These are phyloP conservation scores for Mactra quadrangularis DNA, from an alignment of 1,140 invertebrate species.

Conservation along the genomic window DNA sequence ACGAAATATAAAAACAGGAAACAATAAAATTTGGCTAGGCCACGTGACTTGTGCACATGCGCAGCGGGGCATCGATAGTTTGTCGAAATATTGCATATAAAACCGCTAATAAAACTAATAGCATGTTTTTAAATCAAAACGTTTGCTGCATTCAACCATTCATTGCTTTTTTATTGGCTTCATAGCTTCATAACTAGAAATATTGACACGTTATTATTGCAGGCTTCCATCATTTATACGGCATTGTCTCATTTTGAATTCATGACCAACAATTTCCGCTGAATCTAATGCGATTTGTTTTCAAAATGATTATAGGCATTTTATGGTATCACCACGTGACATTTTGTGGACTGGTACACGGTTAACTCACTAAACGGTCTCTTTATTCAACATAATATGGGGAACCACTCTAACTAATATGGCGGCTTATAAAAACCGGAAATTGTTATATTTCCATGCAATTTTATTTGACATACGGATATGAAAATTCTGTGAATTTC, in stretches of 20 bases:
- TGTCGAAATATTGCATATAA: too few relatives aligned
- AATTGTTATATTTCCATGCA: slow-evolving; percentile 59
- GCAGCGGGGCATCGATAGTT: too few relatives aligned
- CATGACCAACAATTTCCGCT: too few relatives aligned
- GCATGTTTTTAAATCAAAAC: too few relatives aligned
- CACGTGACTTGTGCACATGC: too few relatives aligned
- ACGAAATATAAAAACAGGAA: too few relatives aligned
- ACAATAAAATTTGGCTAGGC: too few relatives aligned
- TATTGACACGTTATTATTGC: neutral
- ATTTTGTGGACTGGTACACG: neutral
- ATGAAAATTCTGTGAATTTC: slow-evolving; percentile 32
- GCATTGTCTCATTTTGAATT: too few relatives aligned
- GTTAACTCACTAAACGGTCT: neutral
- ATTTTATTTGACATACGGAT: slow-evolving; percentile 53
- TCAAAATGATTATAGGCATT: neutral
- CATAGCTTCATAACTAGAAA: neutral
- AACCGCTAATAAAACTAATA: too few relatives aligned
- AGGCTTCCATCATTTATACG: neutral
- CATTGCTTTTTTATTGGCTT: too few relatives aligned
- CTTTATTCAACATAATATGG: slow-evolving; percentile 8
- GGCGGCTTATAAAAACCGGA: slow-evolving; percentile 48
- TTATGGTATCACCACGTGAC: slow-evolving; percentile 12
- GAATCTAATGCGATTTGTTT: slow-evolving; percentile 19
- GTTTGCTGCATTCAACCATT: too few relatives aligned
- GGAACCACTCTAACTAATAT: slow-evolving; percentile 24